A percentile compares a stretch with the other conserved stretches of the same genome.
Conservation (phyloP, 2,797 vertebrate genomes). For the Chloroceryle amazona region DNA sequence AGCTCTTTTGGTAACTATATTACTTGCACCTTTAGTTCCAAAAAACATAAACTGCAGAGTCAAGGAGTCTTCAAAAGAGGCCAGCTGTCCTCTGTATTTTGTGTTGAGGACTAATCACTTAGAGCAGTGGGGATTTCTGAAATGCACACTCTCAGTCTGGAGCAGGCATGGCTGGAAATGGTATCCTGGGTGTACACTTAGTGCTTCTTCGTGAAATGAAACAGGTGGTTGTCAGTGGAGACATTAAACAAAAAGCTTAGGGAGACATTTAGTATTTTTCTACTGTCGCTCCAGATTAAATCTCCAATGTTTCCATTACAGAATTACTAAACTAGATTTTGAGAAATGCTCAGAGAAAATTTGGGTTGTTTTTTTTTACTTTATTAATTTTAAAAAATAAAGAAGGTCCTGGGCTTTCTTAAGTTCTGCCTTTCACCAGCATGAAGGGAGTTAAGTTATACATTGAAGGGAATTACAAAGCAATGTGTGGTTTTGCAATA, state of each 20-base stretch:
- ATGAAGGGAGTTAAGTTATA: background rate
- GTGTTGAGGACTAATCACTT: background rate
- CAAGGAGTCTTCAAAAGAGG: background rate
- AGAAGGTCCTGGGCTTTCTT: background rate
- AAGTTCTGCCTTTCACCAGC: background rate
- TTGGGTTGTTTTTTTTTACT: fast-evolving
- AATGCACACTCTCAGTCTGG: background rate
- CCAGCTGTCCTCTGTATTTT: fast-evolving
- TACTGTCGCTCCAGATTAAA: background rate
- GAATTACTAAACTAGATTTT: background rate
- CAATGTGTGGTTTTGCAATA: background rate
- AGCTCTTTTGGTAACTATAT: background rate
- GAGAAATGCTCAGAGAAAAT: background rate
- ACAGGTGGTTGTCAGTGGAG: background rate
- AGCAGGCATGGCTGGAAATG: background rate
- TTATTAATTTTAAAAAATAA: background rate
- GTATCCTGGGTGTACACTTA: background rate
- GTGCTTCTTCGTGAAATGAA: background rate
- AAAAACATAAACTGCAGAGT: background rate
- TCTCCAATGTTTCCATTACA: background rate
- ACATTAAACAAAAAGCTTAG: background rate
- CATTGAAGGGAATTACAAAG: background rate
- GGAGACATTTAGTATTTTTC: background rate
- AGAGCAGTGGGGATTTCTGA: background rate
- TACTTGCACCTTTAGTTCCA: background rate